These are phyloP conservation scores for Anastatus disparis DNA, from an alignment of 1,140 invertebrate species.

Conservation along the genomic window DNA sequence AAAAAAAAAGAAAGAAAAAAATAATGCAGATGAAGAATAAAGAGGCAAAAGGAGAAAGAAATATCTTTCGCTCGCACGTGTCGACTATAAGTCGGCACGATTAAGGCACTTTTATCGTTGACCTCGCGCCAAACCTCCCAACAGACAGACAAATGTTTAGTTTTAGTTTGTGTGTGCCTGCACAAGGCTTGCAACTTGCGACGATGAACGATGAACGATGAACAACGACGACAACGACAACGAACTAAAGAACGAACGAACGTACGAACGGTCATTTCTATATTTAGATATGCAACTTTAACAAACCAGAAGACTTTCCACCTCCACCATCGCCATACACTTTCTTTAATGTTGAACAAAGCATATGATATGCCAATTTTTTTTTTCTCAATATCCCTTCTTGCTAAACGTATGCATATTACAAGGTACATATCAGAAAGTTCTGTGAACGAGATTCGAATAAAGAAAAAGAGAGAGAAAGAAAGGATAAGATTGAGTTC, in stretches of 20 bases:
- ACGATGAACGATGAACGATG: neutral
- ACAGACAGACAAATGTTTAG: neutral
- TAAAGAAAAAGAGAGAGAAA: too few relatives aligned
- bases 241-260: constrained; percentile 55
- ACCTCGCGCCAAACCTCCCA: constrained; percentile 21
- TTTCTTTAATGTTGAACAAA: constrained; percentile 62
- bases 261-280: constrained; percentile 63
- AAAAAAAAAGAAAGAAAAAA: neutral
- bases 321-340: constrained; percentile 58
- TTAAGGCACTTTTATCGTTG: constrained; percentile 13
- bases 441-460: constrained; percentile 30
- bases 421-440: constrained; percentile 52
- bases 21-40: neutral
- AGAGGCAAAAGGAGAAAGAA: neutral
- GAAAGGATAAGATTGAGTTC: too few relatives aligned
- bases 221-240: too few relatives aligned
- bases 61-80: neutral
- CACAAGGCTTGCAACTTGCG: neutral
- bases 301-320: too few relatives aligned
- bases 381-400: too few relatives aligned
- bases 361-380: too few relatives aligned
- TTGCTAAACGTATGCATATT: too few relatives aligned
- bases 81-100: neutral
- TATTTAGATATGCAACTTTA: constrained; percentile 65
- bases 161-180: neutral